These are phyloP conservation scores for Cossypha polioptera DNA, from an alignment of 2,797 vertebrate genomes.

Conservation along the genomic window DNA sequence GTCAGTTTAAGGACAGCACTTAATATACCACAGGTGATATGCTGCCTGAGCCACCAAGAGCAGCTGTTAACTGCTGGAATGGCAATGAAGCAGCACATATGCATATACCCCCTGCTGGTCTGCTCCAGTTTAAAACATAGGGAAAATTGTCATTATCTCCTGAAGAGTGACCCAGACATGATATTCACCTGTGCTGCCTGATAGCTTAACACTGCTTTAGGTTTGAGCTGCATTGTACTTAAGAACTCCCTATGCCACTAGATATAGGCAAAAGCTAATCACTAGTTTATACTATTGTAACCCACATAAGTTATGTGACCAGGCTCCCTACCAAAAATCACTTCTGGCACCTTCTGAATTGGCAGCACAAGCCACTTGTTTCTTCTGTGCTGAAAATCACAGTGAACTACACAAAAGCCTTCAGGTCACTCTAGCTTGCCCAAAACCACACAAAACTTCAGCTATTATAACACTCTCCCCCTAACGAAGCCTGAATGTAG, in stretches of 20 bases:
- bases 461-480: neutral
- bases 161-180: neutral
- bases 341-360: neutral
- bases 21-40: neutral
- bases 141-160: neutral
- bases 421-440: neutral
- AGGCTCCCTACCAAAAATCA: neutral
- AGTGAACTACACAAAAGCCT: neutral
- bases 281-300: neutral
- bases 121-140: neutral
- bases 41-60: neutral
- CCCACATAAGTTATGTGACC: neutral
- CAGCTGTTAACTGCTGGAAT: neutral
- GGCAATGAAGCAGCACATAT: neutral
- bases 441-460: neutral
- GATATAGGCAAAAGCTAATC: neutral
- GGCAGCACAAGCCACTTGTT: neutral
- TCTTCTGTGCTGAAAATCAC: neutral
- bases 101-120: neutral
- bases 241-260: neutral
- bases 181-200: neutral
- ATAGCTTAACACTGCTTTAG: neutral
- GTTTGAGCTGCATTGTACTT: neutral
- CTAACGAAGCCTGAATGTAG: neutral
- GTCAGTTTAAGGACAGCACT: neutral